phyloP scores from a whole-genome alignment of 2,113 vertebrate species.

The Eclectus roratus region DNA sequence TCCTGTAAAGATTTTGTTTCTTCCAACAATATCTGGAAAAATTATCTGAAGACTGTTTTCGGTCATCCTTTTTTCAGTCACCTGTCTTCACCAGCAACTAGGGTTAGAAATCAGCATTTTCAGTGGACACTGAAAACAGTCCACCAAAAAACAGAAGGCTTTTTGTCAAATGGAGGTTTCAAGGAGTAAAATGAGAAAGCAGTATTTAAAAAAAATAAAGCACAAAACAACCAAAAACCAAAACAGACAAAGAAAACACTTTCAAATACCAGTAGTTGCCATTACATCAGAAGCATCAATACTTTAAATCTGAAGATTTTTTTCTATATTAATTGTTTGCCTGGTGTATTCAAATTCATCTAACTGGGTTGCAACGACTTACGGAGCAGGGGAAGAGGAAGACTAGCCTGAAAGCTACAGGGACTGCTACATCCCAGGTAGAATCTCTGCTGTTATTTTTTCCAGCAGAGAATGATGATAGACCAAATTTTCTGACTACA shows the following conservation, averaged over 20 bases:
- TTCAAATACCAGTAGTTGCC: not conserved
- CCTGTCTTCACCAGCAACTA: not conserved
- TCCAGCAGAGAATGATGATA: not conserved
- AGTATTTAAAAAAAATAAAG: not conserved
- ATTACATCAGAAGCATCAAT: not conserved
- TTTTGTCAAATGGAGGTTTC: not conserved
- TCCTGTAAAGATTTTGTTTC: not conserved
- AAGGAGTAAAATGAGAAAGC: not conserved
- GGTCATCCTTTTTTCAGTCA: not conserved
- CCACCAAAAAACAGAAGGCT: not conserved
- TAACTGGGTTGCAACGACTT: not conserved
- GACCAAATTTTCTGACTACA: not conserved
- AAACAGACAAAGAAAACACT: not conserved
- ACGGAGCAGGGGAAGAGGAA: not conserved
- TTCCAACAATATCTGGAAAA: not conserved
- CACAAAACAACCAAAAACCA: accelerated
- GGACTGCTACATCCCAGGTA: not conserved
- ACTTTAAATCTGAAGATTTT: not conserved
- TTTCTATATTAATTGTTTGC: not conserved
- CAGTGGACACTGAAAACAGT: not conserved
- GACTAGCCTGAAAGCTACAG: not conserved
- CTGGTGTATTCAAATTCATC: not conserved
- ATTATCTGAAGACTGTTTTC: not conserved
- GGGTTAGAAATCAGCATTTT: not conserved
- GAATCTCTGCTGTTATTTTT: not conserved